Base-by-base conservation (phyloP, 2,888 invertebrate species). In the Deilephila porcellus region DNA sequence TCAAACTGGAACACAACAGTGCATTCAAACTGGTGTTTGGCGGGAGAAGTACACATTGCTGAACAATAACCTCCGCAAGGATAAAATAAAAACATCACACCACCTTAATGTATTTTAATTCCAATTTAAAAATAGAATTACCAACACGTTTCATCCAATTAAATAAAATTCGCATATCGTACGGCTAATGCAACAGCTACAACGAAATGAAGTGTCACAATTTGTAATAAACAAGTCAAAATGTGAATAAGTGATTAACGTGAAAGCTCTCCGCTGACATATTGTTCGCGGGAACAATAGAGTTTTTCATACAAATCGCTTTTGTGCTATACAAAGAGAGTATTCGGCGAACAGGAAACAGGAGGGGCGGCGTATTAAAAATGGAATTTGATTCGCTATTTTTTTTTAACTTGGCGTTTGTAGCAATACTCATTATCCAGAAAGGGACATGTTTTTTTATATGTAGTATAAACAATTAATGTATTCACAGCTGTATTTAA, bases 241-340 rank as follows among this genome's bases (percentile, higher is more conserved):
- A 67, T 56, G 56, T 64, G 85, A 86, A 83, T 83, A 86, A 85
- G 85, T 87, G 86, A 88, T 88, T 85, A 83, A 78, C 77, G 77
- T 83, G 83, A 87, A 87, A 87, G 86, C 87, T 78, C 80, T 64
- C 64, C 45, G 52, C 67, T 89, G 90, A 90, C 90, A 90, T 90
- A 90, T 90, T 91, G 88, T 88, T 80, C 79, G 78, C 77, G 78
- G 80, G 83, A 87, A 91, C 90, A 90, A 91, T 88, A 81, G 85
- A 81, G 85, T 88, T 88, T 89, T 89, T 88, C 85, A 86, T 85
- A 78, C 76, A 79, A 78, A 78, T 73, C 73, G 73, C 67, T 67
- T 67, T 67, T 67, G 52, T 67, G 6, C 45, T 14, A 37, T 71
- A 71, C 59, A 71, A 71, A 71, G 71, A 60, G 37, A 45, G 34